These are phyloP conservation scores for Crypturellus tataupa DNA, from an alignment of 2,797 vertebrate genomes.

Conservation along the genomic window DNA sequence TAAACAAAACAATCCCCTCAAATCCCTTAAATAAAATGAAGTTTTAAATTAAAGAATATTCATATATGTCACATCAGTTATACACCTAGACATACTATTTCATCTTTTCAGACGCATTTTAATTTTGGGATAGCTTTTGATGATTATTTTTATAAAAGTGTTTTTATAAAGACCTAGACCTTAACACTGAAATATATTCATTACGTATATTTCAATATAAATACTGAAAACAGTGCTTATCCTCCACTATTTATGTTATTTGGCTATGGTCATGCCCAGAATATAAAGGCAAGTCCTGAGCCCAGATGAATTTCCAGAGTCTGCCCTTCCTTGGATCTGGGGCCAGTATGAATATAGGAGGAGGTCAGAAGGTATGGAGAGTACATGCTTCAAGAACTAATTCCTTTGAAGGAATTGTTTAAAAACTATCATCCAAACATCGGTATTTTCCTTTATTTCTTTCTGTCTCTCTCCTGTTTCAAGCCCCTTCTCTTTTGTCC, in stretches of 20 bases:
- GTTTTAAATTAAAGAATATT: not conserved
- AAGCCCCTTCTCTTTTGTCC: not conserved
- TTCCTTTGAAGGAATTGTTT: not conserved
- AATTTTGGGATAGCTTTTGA: not conserved
- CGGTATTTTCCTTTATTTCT: not conserved
- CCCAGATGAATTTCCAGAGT: not conserved
- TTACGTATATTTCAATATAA: no score
- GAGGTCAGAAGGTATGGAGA: no score
- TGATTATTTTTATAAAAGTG: not conserved
- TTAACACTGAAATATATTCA: not conserved
- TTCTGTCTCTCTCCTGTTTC: not conserved
- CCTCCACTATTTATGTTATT: not conserved
- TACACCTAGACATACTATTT: not conserved
- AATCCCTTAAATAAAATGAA: not conserved
- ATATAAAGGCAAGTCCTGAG: not conserved
- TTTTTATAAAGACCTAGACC: not conserved
- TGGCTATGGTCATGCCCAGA: not conserved
- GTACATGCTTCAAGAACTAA: not conserved
- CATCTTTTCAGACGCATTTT: not conserved
- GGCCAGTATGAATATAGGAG: not conserved
- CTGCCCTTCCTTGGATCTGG: not conserved
- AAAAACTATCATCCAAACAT: no score
- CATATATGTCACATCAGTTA: not conserved
- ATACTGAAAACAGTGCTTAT: not conserved
- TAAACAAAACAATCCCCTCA: not conserved